A percentile compares a stretch with the other conserved stretches of the same genome.
These are phyloP conservation scores for Coccyzus lansbergi DNA, from an alignment of 2,797 vertebrate genomes.

Conservation along the genomic window DNA sequence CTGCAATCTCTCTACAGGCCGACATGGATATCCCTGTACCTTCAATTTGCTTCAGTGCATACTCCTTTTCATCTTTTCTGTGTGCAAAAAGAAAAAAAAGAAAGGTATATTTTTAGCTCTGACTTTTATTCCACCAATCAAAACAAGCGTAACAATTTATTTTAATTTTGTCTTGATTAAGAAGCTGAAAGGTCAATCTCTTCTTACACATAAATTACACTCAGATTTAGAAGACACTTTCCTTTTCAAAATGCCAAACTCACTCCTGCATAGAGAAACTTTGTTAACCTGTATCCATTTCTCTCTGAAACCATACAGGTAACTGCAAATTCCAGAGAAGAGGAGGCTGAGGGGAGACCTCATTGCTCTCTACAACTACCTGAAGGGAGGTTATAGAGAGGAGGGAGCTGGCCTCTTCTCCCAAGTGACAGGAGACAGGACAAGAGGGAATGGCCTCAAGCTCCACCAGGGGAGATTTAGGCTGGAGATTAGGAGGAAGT, in stretches of 20 bases:
- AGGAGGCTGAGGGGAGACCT: no score
- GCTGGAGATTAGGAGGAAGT: no score
- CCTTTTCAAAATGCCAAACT: neutral
- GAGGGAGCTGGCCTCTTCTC: no score
- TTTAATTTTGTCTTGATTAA: neutral
- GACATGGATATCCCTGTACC: constrained; percentile 99
- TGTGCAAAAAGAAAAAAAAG: constrained; percentile 26
- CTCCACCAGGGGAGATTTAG: no score
- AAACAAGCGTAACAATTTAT: neutral
- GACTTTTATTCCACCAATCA: constrained; percentile 20
- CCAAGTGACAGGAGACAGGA: no score
- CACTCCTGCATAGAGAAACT: neutral
- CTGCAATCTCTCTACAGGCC: constrained; percentile 98
- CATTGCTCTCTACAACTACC: no score
- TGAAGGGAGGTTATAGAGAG: no score
- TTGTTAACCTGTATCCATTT: neutral
- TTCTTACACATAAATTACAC: neutral
- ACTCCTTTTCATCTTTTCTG: constrained; percentile 99
- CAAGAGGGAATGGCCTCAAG: no score
- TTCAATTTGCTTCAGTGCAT: constrained; percentile 99
- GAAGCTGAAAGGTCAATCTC: neutral
- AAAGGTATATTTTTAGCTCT: constrained; percentile 49
- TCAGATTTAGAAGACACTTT: neutral
- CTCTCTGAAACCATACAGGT: neutral
- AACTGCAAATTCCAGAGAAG: no score